phyloP scores from a whole-genome alignment of 2,888 invertebrate genomes.

The Sylvicola cinctus region DNA sequence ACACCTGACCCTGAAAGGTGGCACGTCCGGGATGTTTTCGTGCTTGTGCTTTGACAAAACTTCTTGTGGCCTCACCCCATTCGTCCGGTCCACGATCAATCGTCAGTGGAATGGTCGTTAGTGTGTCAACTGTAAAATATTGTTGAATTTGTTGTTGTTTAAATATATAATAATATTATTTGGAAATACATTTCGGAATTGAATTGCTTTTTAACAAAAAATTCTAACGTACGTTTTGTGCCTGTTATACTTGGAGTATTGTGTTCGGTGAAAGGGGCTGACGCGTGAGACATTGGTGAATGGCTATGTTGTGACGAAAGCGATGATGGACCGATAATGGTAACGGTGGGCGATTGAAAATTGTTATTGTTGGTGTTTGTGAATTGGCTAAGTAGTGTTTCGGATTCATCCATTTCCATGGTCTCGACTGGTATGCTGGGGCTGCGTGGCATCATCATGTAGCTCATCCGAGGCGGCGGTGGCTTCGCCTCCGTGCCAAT shows the following conservation, averaged over 20 bases:
- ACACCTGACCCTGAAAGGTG: slow-evolving; percentile 56
- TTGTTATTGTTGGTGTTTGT: background rate
- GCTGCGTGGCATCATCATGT: slow-evolving; percentile 1
- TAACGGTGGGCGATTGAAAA: slow-evolving; percentile 1
- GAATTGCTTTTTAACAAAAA: background rate
- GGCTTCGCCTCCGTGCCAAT: slow-evolving; percentile 1
- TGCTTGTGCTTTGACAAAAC: slow-evolving; percentile 38
- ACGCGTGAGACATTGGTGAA: background rate
- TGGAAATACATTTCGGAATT: background rate
- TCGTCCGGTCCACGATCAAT: slow-evolving; percentile 17
- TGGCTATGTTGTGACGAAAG: background rate
- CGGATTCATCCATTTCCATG: slow-evolving; percentile 2
- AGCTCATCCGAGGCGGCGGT: slow-evolving; percentile 2
- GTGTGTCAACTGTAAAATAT: no score
- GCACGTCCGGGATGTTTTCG: slow-evolving; percentile 34
- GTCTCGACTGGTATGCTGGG: background rate
- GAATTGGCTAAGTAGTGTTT: slow-evolving; percentile 1
- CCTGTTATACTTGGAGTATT: background rate
- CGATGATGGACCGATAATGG: background rate
- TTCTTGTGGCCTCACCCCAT: slow-evolving; percentile 34
- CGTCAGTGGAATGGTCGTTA: background rate
- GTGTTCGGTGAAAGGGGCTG: background rate
- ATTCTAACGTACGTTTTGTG: background rate
- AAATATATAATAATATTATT: background rate
- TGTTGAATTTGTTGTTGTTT: no score